Conservation (phyloP, 2,888 invertebrate species). For the Lasius fuliginosus region DNA sequence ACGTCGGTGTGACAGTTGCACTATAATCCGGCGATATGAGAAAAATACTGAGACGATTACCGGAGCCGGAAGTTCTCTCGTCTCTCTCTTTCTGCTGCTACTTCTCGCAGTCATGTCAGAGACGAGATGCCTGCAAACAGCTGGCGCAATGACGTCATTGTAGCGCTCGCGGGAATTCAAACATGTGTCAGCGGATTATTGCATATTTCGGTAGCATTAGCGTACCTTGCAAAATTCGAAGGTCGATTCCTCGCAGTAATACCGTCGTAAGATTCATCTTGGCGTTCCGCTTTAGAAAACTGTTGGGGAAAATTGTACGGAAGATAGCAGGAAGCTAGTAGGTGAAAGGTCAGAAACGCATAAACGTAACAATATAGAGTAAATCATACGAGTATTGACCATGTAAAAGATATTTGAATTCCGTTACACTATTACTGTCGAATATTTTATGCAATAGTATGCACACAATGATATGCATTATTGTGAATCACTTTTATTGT, state of each 20-base stretch:
- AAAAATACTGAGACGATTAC: slow-evolving; percentile 21
- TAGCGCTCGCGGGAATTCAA: slow-evolving; percentile 34
- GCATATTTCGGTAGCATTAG: slow-evolving; percentile 18
- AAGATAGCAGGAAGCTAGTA: neutral
- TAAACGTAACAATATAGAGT: neutral
- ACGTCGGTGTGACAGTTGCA: neutral
- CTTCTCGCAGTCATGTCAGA: slow-evolving; percentile 24
- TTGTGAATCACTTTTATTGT: neutral
- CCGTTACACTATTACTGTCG: neutral
- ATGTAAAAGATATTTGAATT: slow-evolving; percentile 1
- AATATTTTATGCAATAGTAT: neutral
- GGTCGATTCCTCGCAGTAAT: slow-evolving; percentile 21
- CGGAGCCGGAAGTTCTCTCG: neutral
- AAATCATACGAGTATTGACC: neutral
- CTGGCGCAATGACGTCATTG: slow-evolving; percentile 35
- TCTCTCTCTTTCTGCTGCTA: neutral
- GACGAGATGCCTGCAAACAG: slow-evolving; percentile 30
- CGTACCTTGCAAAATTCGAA: neutral
- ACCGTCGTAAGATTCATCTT: neutral
- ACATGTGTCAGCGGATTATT: slow-evolving; percentile 37
- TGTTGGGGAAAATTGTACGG: neutral
- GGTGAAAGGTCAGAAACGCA: neutral
- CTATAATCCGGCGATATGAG: slow-evolving; percentile 16
- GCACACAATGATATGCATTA: neutral
- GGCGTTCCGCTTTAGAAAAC: slow-evolving; percentile 7